These are phyloP conservation scores for Julus scandinavius DNA, from an alignment of 2,888 invertebrate species.

Conservation along the genomic window DNA sequence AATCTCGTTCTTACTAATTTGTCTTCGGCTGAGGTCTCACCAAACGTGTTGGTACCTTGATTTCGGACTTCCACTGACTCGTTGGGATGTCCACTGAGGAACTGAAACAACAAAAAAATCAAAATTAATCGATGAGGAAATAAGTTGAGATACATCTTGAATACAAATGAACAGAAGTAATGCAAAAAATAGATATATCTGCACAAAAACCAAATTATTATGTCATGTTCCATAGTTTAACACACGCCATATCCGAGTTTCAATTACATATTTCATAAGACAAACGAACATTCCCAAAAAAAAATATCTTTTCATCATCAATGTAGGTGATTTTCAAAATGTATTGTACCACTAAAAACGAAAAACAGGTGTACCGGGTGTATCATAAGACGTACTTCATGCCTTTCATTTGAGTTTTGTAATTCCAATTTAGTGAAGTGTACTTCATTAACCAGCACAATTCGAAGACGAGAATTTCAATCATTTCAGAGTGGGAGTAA, in stretches of 20 bases:
- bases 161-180: background rate
- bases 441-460: too few relatives aligned
- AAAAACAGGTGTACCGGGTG: too few relatives aligned
- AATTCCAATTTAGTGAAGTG: too few relatives aligned
- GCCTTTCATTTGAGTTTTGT: too few relatives aligned
- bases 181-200: background rate
- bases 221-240: background rate
- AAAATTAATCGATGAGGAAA: background rate
- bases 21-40: conserved; percentile 51
- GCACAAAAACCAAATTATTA: background rate
- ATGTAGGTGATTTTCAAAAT: too few relatives aligned
- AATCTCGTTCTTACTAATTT: conserved; percentile 51
- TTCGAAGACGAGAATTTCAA: too few relatives aligned
- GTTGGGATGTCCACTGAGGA: conserved; percentile 54
- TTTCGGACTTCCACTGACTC: conserved; percentile 45
- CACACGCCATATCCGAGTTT: background rate
- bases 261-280: too few relatives aligned
- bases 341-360: too few relatives aligned
- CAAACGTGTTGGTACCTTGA: conserved; percentile 46
- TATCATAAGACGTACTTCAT: too few relatives aligned
- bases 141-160: background rate
- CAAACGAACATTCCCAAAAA: too few relatives aligned
- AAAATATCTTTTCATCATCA: too few relatives aligned
- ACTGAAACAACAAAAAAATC: conserved; percentile 40
- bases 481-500: background rate